Base-by-base conservation (phyloP, 2,888 invertebrate genomes). In the Stegana nigrithorax region DNA sequence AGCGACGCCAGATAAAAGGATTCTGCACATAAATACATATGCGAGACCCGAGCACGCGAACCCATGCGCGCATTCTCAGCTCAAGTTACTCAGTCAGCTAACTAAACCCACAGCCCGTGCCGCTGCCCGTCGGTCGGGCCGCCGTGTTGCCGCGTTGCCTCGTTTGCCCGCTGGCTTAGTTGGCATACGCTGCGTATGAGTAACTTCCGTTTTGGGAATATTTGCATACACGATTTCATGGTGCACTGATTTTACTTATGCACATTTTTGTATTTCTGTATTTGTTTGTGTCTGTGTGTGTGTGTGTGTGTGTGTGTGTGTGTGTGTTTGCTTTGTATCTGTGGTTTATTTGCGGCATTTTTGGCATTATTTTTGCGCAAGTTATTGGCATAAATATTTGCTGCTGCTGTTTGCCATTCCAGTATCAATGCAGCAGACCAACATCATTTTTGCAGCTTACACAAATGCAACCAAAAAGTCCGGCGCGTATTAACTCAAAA, bases 1-100 rank as follows among this genome's bases (percentile, higher is more conserved):
- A 63, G 47, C 66, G 70, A 72, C 73, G 77, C 75, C 73, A 78
- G 75, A 78, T 75, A 73, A 73, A 73, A 64, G 60, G 53, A 55
- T 55, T 55, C 53, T 47, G 25, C 25, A 47, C 21, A 47, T 25
- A 47, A 25, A n/a, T n/a, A n/a, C n/a, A n/a, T n/a, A n/a, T n/a
- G 39, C 39, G 39, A 39, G 17, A 17, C n/a, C n/a, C n/a, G 39
- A 14, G 2, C 17, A 39, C 17, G 14, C 14, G 17, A n/a, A 39
- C 6, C n/a, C 39, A 39, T n/a, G n/a, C n/a, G n/a, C 42, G 42
- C 42, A 17, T n/a, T 7, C 42, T 42, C 14, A 42, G 17, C 42
- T 12, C 8, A 42, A 14, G n/a, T 42, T 42, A 6, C 42, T 42
- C n/a, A n/a, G n/a, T 42, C 17, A 17, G 10, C 42, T 12, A 42